Base-by-base conservation (phyloP, 2,888 invertebrate species). In the Sinotaia quadrata region DNA sequence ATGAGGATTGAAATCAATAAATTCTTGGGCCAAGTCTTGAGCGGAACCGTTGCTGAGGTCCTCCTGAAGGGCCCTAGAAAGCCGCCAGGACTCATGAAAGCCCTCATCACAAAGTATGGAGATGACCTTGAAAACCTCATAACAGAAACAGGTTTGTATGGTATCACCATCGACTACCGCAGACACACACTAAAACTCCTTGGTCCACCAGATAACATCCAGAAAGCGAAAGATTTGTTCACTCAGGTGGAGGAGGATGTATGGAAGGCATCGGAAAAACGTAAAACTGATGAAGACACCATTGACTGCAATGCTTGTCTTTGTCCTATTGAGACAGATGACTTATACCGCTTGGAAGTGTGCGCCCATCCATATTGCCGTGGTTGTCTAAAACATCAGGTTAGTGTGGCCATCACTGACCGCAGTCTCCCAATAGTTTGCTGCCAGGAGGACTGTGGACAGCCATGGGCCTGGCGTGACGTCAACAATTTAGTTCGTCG, bases 321-420 rank as follows among this genome's bases (percentile, higher is more conserved):
- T 33, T 81, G 78, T 67, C 77, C 78, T 18, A 71, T 84, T 2
- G 80, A 82, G 5, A 60, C n/a, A 21, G 21, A 57, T 0, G 77
- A 80, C 18, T 63, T 82, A 24, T 81, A 79, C 59, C 74, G 84
- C 15, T 71, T 83, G 27, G 84, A 85, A 59, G 73, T 68, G 15
- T 85, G 85, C 72, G 85, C 84, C 2, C 86, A 86, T 72, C 72
- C 80, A 4, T 86, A 84, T 62, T 86, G 86, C 68, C 65, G 58
- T 4, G 73, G 74, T 4, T 86, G 86, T 67, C 41, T 82, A 10
- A 71, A 72, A n/a, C 61, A 58, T 15, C 78, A 78, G 65, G 56
- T 65, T 41, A 34, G 21, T 18, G 72, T 73, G 18, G 73, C 75
- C 7, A 65, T 81, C 8, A 60, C 72, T 8, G 71, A 72, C 49